Percentiles rank a stretch among this genome's conserved stretches.
phyloP scores from a whole-genome alignment of 2,113 vertebrate genomes.

The Fulica atra region DNA sequence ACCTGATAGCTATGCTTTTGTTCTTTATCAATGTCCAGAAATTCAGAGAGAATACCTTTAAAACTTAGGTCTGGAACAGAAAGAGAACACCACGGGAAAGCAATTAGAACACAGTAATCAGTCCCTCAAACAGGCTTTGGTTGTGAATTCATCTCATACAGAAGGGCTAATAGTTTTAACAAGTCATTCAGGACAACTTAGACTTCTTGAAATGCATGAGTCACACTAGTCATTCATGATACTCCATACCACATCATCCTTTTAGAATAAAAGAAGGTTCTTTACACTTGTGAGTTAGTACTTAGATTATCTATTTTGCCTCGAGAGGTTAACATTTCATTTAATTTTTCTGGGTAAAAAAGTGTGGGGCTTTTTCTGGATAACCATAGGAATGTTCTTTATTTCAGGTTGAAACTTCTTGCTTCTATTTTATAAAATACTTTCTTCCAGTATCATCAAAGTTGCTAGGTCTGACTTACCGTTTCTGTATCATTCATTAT shows the following conservation, averaged over 20 bases:
- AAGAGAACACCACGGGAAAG: background rate
- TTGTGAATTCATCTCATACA: background rate
- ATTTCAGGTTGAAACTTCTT: background rate
- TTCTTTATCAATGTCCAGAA: fast-evolving
- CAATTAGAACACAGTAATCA: background rate
- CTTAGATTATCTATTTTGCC: background rate
- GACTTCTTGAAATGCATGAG: background rate
- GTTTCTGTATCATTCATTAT: conserved; percentile 44
- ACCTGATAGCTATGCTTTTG: background rate
- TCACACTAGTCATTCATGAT: background rate
- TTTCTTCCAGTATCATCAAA: background rate
- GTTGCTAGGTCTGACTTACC: background rate
- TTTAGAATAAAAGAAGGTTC: background rate
- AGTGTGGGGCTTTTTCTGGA: fast-evolving
- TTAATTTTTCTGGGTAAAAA: background rate
- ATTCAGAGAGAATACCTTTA: background rate
- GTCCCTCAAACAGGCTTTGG: background rate
- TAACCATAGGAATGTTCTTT: background rate
- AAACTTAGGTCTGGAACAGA: background rate
- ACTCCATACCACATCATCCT: background rate
- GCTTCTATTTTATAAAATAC: background rate
- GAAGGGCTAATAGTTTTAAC: background rate
- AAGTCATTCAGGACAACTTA: background rate
- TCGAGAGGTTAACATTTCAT: background rate
- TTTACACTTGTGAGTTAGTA: background rate